Conservation (phyloP, 2,888 invertebrate species). For the Chironomus tentans region DNA sequence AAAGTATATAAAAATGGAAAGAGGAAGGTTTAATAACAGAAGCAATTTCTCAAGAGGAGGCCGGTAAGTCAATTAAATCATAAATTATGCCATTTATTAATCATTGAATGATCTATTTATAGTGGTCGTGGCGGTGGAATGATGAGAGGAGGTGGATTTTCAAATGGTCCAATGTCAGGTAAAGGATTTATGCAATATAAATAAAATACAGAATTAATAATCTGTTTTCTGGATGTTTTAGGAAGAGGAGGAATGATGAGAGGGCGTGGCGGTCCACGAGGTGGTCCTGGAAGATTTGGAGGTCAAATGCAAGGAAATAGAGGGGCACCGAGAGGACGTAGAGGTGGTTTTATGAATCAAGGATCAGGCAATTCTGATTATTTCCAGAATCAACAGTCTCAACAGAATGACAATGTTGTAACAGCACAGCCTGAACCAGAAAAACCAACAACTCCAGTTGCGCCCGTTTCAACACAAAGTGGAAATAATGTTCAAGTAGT, state of each 20-base stretch:
- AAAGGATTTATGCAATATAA: not conserved
- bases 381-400: not conserved
- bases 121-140: conserved; percentile 12
- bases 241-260: conserved; percentile 4
- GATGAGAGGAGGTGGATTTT: conserved; percentile 16
- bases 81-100: not conserved
- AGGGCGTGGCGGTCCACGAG: not conserved
- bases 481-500: conserved; percentile 15
- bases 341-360: not conserved
- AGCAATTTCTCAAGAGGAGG: not conserved
- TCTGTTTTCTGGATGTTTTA: not conserved
- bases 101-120: not conserved
- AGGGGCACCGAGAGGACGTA: not conserved
- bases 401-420: not conserved
- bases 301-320: too few species aligned
- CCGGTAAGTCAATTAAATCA: not conserved
- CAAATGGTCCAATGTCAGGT: conserved; percentile 11
- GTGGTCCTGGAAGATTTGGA: not conserved
- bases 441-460: not conserved
- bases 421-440: conserved; percentile 6
- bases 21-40: not conserved
- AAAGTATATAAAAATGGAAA: not conserved
- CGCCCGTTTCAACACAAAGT: not conserved
- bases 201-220: too few species aligned
- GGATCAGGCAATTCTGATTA: not conserved